Evolutionary conservation across 37 sponge, comb jelly and placozoan species (phyloP).

Genomic region (Amphimedon queenslandica): DNA sequence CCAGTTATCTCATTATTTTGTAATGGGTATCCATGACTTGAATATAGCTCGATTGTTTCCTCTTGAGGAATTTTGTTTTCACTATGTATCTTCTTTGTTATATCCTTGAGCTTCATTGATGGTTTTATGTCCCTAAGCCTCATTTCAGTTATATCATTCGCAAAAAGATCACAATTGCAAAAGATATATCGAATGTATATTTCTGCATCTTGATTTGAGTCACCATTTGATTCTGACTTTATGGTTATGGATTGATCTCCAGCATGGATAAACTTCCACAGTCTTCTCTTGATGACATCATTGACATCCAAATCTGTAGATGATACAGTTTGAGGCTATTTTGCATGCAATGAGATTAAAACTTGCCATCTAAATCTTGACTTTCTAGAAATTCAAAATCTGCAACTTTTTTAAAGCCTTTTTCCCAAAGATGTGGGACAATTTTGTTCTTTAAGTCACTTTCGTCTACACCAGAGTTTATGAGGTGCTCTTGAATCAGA

Average conservation of each 20-base stretch:
- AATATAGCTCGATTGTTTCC: background rate
- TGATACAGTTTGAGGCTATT: too few relatives aligned
- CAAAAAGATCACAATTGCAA: background rate
- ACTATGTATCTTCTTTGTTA: background rate
- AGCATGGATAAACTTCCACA: too few relatives aligned
- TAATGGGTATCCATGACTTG: constrained; percentile 10
- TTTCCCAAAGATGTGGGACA: background rate
- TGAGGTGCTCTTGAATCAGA: too few relatives aligned
- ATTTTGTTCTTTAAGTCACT: background rate
- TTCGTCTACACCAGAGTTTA: background rate
- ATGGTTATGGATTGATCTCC: too few relatives aligned
- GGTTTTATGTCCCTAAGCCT: background rate
- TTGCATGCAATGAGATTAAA: too few relatives aligned
- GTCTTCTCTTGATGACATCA: too few relatives aligned
- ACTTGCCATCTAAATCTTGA: background rate
- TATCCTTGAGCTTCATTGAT: background rate
- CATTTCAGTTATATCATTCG: background rate
- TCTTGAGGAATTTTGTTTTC: background rate
- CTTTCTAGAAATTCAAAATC: background rate
- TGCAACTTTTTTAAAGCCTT: background rate
- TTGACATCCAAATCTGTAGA: too few relatives aligned
- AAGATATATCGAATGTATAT: background rate
- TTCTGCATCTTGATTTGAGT: background rate
- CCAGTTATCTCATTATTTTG: background rate
- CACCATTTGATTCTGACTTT: too few relatives aligned